A percentile compares a stretch with the other conserved stretches of the same genome.
Evolutionary conservation across 2,797 vertebrate species (phyloP).

Genomic region (Champsocephalus esox): DNA sequence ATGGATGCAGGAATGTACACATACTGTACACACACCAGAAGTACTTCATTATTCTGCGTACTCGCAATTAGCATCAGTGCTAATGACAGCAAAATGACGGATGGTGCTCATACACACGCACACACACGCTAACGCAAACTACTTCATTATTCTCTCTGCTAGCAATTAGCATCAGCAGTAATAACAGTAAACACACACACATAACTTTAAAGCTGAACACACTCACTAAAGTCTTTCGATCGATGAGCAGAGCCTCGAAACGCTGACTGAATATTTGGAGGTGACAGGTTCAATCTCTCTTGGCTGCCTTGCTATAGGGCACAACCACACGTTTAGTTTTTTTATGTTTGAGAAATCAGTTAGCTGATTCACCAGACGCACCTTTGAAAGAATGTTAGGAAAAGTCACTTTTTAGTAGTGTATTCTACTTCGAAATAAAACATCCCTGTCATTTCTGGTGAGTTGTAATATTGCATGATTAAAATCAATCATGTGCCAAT

Average conservation of each 20-base stretch:
- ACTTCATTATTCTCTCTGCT: constrained; percentile 58
- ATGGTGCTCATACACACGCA: constrained; percentile 17
- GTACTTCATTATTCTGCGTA: constrained; percentile 42
- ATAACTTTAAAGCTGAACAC: constrained; percentile 2
- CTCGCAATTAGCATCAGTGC: constrained; percentile 59
- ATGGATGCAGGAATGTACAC: neutral
- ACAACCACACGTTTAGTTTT: neutral
- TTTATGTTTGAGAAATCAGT: neutral
- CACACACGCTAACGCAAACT: constrained; percentile 1
- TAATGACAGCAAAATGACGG: constrained; percentile 59
- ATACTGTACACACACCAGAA: constrained; percentile 1
- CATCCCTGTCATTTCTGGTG: too few relatives aligned
- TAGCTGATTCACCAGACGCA: too few relatives aligned
- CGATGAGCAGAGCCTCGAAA: neutral
- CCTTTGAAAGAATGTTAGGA: too few relatives aligned
- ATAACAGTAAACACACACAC: constrained; percentile 23
- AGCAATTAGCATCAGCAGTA: constrained; percentile 52
- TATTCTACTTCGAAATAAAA: too few relatives aligned
- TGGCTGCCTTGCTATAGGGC: neutral
- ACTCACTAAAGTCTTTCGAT: neutral
- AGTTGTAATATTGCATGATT: too few relatives aligned
- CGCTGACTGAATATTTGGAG: neutral
- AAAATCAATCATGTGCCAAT: too few relatives aligned
- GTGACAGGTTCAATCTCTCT: neutral
- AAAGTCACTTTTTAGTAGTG: too few relatives aligned